phyloP scores from a whole-genome alignment of 2,888 invertebrate species.

The Callyntrura guangdongensis region DNA sequence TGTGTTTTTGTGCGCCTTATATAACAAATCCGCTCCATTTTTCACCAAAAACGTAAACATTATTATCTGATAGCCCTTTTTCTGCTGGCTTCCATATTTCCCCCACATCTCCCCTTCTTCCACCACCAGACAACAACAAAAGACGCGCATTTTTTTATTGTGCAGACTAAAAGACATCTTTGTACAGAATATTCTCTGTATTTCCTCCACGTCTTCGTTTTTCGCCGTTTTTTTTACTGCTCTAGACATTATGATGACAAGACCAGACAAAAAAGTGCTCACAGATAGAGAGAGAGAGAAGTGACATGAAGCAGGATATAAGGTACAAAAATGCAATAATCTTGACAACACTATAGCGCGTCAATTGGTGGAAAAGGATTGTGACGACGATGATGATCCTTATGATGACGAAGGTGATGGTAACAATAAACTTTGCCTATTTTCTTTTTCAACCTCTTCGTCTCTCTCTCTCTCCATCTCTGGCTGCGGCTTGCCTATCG shows the following conservation, averaged over 20 bases:
- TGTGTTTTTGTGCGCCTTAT: background rate
- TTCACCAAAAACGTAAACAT: constrained; percentile 49
- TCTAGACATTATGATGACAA: constrained; percentile 30
- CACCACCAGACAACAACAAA: constrained; percentile 13
- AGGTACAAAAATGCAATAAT: constrained; percentile 9
- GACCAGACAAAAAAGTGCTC: constrained; percentile 25
- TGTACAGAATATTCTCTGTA: background rate
- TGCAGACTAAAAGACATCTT: constrained; percentile 35
- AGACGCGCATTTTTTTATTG: background rate
- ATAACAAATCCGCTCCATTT: constrained; percentile 50
- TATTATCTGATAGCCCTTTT: background rate
- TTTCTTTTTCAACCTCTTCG: constrained; percentile 27
- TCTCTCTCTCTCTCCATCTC: background rate
- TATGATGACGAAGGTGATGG: constrained; percentile 51
- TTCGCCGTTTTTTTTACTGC: background rate
- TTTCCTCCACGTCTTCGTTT: constrained; percentile 30
- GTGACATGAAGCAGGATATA: constrained; percentile 5
- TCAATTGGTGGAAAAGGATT: background rate
- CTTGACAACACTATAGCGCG: background rate
- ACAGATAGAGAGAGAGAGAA: background rate
- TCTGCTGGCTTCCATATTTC: background rate
- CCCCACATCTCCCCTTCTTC: background rate
- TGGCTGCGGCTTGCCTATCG: background rate
- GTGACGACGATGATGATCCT: background rate
- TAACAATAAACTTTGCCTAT: constrained; percentile 24